Evolutionary conservation across 2,888 invertebrate species (phyloP).

Genomic region (Xylota segnis): DNA sequence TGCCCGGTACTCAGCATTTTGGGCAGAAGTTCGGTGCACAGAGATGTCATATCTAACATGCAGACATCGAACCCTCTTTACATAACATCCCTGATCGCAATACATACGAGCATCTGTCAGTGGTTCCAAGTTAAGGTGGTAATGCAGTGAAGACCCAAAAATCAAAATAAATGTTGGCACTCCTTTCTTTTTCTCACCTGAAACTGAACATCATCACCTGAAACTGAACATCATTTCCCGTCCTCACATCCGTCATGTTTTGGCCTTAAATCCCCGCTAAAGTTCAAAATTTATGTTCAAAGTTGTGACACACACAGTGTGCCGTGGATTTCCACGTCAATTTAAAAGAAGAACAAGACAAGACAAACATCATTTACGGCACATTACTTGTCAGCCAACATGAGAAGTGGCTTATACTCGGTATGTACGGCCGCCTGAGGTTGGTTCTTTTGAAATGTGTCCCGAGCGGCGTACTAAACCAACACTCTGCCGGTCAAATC

Average conservation of each 20-base stretch:
- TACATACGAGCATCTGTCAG: background rate
- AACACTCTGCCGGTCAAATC: constrained; percentile 39
- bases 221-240: background rate
- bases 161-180: background rate
- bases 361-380: constrained; percentile 50
- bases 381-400: constrained; percentile 50
- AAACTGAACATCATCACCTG: background rate
- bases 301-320: background rate
- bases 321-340: constrained; percentile 15
- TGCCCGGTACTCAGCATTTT: too few species aligned
- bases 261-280: background rate
- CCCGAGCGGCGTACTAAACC: constrained; percentile 13
- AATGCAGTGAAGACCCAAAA: background rate
- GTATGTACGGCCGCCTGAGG: background rate
- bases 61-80: too few species aligned
- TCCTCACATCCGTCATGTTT: background rate
- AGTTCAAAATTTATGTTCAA: constrained; percentile 1
- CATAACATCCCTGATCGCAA: background rate
- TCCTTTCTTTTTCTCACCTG: background rate
- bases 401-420: constrained; percentile 22
- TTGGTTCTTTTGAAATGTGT: constrained; percentile 35
- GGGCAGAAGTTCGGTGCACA: too few species aligned
- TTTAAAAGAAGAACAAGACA: constrained; percentile 47
- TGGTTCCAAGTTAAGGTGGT: too few species aligned
- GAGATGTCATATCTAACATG: too few species aligned